phyloP scores from a whole-genome alignment of 2,797 vertebrate genomes.

The Prunella strophiata region DNA sequence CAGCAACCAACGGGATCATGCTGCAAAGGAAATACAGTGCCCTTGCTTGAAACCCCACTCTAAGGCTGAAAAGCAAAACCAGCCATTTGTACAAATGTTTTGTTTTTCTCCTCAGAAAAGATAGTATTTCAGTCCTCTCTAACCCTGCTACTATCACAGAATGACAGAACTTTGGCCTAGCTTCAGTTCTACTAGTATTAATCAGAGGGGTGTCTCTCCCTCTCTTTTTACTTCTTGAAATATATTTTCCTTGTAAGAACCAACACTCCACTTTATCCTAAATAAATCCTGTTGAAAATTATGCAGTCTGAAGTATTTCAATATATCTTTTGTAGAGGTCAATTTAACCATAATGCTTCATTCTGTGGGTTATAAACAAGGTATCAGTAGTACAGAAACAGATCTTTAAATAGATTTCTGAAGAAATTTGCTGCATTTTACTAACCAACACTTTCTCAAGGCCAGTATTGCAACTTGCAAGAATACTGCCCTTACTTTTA shows the following conservation, averaged over 20 bases:
- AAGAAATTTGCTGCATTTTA: neutral
- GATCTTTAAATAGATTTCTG: neutral
- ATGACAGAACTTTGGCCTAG: neutral
- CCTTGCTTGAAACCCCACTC: neutral
- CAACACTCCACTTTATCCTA: neutral
- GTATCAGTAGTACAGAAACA: neutral
- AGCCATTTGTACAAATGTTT: neutral
- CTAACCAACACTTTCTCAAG: neutral
- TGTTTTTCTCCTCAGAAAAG: neutral
- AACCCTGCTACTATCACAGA: neutral
- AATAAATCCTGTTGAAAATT: slow-evolving; percentile 28
- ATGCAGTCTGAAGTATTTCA: neutral
- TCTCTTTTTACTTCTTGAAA: neutral
- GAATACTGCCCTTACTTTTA: neutral
- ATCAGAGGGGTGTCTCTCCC: neutral
- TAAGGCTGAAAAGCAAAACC: neutral
- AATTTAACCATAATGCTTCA: neutral
- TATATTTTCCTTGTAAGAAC: neutral
- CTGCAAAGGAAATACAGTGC: neutral
- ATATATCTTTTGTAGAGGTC: neutral
- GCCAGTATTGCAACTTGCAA: neutral
- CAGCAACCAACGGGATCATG: accelerated
- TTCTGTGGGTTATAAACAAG: neutral
- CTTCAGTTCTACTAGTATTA: neutral
- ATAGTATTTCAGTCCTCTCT: neutral